These are phyloP conservation scores for Caloenas nicobarica DNA, from an alignment of 2,113 vertebrate species.

Conservation along the genomic window DNA sequence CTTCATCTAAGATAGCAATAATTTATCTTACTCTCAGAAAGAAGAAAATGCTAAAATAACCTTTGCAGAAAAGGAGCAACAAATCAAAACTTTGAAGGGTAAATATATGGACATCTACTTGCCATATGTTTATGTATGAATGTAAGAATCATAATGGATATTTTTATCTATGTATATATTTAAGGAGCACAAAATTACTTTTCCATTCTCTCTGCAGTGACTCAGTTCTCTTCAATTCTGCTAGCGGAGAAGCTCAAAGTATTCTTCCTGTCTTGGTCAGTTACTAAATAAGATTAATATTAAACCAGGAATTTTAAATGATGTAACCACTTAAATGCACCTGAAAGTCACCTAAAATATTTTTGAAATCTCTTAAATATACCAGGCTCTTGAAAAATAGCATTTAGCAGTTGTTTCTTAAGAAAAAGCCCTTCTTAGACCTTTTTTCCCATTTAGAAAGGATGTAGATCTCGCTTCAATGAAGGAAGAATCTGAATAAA, in stretches of 20 bases:
- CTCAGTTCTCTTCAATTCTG: background rate
- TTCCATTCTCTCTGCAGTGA: background rate
- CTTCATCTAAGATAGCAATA: background rate
- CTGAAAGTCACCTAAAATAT: background rate
- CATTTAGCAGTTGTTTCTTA: background rate
- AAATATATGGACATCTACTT: background rate
- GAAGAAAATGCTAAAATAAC: background rate
- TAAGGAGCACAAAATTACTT: background rate
- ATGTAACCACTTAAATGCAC: background rate
- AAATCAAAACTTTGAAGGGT: background rate
- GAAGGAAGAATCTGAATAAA: conserved; percentile 33
- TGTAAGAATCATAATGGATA: background rate
- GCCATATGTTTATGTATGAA: background rate
- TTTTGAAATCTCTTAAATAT: background rate
- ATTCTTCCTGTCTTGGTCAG: background rate
- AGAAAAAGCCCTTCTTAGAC: background rate
- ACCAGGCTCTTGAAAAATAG: background rate
- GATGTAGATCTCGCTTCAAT: background rate
- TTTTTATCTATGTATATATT: background rate
- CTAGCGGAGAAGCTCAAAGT: background rate
- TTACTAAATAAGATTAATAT: background rate
- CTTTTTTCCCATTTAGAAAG: background rate
- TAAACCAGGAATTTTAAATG: background rate
- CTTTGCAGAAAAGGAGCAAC: background rate
- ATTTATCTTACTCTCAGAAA: background rate